These are phyloP conservation scores for Caradrina kadenii DNA, from an alignment of 2,888 invertebrate species.

Conservation along the genomic window DNA sequence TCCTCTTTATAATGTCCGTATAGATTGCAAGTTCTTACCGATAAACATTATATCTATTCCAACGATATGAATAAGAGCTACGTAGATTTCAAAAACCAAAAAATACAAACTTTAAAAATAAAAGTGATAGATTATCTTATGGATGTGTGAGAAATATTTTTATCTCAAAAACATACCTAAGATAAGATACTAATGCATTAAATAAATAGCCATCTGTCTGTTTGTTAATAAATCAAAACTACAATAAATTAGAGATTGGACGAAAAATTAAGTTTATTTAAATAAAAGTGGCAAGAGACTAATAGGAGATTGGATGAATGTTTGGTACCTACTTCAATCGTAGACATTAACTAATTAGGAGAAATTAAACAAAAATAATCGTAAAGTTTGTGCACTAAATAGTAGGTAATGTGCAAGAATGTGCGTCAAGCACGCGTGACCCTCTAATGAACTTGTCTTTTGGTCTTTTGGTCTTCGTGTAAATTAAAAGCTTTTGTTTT, in stretches of 20 bases:
- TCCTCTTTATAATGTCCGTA: too few species aligned
- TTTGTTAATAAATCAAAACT: slow-evolving; percentile 38
- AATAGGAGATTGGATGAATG: slow-evolving; percentile 24
- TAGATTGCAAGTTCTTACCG: neutral
- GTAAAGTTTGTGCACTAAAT: slow-evolving; percentile 13
- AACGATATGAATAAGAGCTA: neutral
- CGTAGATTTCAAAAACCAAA: neutral
- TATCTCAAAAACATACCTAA: slow-evolving; percentile 18
- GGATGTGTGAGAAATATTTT: slow-evolving; percentile 27
- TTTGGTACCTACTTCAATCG: slow-evolving; percentile 9
- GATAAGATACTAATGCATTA: slow-evolving; percentile 16
- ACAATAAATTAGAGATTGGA: neutral
- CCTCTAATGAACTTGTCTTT: slow-evolving; percentile 37
- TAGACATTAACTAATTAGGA: slow-evolving; percentile 26
- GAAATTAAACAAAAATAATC: slow-evolving; percentile 25
- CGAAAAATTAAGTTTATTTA: slow-evolving; percentile 15
- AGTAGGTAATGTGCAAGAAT: slow-evolving; percentile 8
- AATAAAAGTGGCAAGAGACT: slow-evolving; percentile 26
- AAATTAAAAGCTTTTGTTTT: slow-evolving; percentile 32
- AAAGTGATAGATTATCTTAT: neutral
- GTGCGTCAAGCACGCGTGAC: slow-evolving; percentile 30
- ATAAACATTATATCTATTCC: neutral
- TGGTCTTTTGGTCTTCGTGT: slow-evolving; percentile 25
- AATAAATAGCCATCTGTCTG: slow-evolving; percentile 22
- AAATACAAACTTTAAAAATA: neutral